These are phyloP conservation scores for Polypedilum pembai DNA, from an alignment of 1,140 invertebrate genomes.

Conservation along the genomic window DNA sequence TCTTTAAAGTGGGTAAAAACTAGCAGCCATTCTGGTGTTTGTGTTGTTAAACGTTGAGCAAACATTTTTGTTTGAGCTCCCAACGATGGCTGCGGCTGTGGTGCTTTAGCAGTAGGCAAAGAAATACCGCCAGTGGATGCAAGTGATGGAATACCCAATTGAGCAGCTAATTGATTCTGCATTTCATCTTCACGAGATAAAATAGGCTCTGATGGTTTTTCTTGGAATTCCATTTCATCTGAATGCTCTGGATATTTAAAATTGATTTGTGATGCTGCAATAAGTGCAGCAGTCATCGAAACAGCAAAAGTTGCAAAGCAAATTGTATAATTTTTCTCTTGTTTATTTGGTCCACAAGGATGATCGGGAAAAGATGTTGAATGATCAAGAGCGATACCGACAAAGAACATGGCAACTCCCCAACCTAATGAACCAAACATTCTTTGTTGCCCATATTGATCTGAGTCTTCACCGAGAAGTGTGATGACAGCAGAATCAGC, in stretches of 20 bases:
- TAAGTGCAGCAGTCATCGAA: slow-evolving; percentile 89
- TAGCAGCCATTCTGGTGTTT: slow-evolving; percentile 87
- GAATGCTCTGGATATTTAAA: slow-evolving; percentile 56
- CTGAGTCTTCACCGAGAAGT: slow-evolving; percentile 83
- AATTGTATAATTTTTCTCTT: slow-evolving; percentile 96
- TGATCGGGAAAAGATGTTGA: slow-evolving; percentile 83
- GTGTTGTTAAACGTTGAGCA: slow-evolving; percentile 69
- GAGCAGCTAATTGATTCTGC: slow-evolving; percentile 71
- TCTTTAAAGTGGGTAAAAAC: slow-evolving; percentile 86
- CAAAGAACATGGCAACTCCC: slow-evolving; percentile 97
- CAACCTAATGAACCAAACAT: slow-evolving; percentile 98
- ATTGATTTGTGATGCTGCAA: slow-evolving; percentile 81
- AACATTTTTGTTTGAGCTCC: slow-evolving; percentile 78
- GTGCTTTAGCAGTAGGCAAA: slow-evolving; percentile 44
- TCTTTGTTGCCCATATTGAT: slow-evolving; percentile 89
- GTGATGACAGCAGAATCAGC: slow-evolving; percentile 91
- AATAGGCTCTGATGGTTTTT: slow-evolving; percentile 44
- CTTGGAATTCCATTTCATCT: slow-evolving; percentile 36
- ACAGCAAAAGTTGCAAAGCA: slow-evolving; percentile 98
- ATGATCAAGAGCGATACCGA: slow-evolving; percentile 96
- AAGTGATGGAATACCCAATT: slow-evolving; percentile 67
- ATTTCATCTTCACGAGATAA: slow-evolving; percentile 61
- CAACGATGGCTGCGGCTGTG: slow-evolving; percentile 47
- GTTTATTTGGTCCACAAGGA: slow-evolving; percentile 79
- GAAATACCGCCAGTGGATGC: slow-evolving; percentile 43